Conservation (phyloP, 2,113 vertebrate genomes). For the Trachemys scripta region DNA sequence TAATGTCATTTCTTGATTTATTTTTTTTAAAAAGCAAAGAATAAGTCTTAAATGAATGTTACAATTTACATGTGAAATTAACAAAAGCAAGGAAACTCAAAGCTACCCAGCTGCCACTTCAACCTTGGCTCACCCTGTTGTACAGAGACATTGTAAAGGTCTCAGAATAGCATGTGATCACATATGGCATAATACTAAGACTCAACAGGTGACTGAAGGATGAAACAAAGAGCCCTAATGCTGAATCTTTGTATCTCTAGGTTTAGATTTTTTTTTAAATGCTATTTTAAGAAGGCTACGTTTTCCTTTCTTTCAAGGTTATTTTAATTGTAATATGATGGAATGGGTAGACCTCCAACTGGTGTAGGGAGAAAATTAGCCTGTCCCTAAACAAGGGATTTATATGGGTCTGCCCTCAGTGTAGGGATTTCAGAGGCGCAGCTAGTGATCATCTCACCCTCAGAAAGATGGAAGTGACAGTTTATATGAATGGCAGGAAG, state of each 20-base stretch:
- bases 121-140: fast-evolving
- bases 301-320: background rate
- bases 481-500: background rate
- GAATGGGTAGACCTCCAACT: background rate
- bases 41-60: background rate
- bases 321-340: background rate
- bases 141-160: background rate
- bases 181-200: fast-evolving
- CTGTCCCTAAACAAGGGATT: background rate
- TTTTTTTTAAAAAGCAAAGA: background rate
- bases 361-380: background rate
- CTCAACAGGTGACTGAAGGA: background rate
- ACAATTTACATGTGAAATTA: background rate
- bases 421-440: background rate
- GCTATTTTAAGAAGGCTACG: background rate
- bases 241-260: background rate
- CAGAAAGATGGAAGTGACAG: background rate
- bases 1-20: background rate
- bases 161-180: background rate
- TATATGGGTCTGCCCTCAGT: background rate
- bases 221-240: background rate
- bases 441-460: background rate
- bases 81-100: background rate
- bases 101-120: background rate
- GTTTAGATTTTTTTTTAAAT: background rate